Conservation (phyloP, 2,113 vertebrate genomes). For the Pycnonotus jocosus region DNA sequence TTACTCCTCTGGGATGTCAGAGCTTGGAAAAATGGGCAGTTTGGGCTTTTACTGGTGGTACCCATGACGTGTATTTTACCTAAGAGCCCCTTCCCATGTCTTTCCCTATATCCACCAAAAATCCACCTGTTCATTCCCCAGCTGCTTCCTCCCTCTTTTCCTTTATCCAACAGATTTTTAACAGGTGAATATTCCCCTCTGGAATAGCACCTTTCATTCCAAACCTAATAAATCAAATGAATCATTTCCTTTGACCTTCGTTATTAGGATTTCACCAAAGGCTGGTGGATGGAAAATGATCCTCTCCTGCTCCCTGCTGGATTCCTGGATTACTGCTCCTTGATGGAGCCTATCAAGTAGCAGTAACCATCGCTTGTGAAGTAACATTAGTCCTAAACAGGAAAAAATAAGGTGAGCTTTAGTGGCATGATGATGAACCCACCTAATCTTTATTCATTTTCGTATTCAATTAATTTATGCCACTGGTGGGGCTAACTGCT, state of each 20-base stretch:
- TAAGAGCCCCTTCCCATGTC: neutral
- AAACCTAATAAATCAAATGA: neutral
- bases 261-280: neutral
- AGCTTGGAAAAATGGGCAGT: neutral
- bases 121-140: neutral
- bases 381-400: neutral
- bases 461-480: neutral
- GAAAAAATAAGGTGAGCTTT: neutral
- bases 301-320: neutral
- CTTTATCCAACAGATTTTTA: neutral
- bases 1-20: neutral
- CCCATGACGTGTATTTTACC: rapidly evolving
- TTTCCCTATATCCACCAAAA: neutral
- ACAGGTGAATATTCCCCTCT: neutral
- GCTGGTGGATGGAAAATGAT: neutral
- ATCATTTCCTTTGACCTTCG: neutral
- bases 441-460: neutral
- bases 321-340: neutral
- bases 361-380: neutral
- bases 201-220: neutral
- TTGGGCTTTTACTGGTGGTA: neutral
- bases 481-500: neutral
- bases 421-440: neutral
- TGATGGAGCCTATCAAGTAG: neutral
- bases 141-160: neutral